Evolutionary conservation across 37 sponge, comb jelly and placozoan species (phyloP).

Genomic region (Ianthella basta): DNA sequence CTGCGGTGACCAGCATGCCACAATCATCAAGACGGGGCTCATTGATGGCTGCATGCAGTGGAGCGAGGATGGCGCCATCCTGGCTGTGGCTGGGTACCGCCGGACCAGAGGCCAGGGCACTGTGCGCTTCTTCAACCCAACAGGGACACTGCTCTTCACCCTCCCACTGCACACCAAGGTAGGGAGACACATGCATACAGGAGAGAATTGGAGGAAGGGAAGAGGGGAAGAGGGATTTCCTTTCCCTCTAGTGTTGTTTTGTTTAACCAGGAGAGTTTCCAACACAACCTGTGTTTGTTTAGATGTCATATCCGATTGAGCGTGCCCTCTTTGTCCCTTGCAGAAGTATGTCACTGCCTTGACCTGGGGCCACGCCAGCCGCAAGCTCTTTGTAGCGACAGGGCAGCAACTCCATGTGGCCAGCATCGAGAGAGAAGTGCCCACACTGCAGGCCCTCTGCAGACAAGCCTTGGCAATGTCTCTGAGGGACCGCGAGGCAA

Average conservation of each 20-base stretch:
- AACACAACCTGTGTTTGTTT: not conserved
- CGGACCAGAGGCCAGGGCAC: constrained; percentile 71
- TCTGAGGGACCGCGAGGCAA: constrained; percentile 48
- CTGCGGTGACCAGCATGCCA: constrained; percentile 91
- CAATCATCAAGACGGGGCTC: constrained; percentile 83
- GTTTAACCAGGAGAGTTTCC: not conserved
- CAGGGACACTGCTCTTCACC: constrained; percentile 80
- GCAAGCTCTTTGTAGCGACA: constrained; percentile 82
- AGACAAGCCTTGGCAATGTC: constrained; percentile 40
- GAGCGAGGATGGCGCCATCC: constrained; percentile 73
- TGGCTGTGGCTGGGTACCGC: constrained; percentile 88
- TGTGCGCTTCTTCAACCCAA: constrained; percentile 84
- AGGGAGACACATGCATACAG: not conserved
- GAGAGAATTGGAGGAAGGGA: not conserved
- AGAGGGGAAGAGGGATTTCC: not conserved
- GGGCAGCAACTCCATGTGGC: constrained; percentile 73
- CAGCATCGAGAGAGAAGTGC: constrained; percentile 56
- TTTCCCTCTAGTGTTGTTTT: not conserved
- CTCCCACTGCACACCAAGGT: constrained; percentile 82
- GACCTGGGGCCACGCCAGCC: constrained; percentile 81
- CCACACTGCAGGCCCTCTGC: constrained; percentile 76
- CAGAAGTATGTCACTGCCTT: constrained; percentile 86
- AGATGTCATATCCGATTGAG: not conserved
- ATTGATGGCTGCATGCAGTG: constrained; percentile 84
- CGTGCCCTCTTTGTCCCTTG: not conserved